Percentiles rank a stretch among this genome's conserved stretches.
Evolutionary conservation across 2,888 invertebrate species (phyloP).

Genomic region (Malthinus seriepunctatus): DNA sequence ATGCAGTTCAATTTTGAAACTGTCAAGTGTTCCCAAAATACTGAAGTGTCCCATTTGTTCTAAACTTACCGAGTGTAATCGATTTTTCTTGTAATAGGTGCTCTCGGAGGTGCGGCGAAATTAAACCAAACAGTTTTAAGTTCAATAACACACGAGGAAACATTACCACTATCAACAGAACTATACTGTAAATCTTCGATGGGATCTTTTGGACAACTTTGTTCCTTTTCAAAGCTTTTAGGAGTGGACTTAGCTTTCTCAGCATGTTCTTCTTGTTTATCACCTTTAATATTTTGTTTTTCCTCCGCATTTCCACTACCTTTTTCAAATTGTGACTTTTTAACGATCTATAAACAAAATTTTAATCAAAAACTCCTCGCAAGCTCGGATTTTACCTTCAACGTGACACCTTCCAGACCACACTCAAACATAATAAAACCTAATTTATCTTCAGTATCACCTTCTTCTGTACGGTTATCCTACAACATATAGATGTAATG

Average conservation of each 20-base stretch:
- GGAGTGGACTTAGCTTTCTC: conserved; percentile 7
- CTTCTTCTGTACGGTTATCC: conserved; percentile 51
- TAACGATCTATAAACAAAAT: conserved; percentile 57
- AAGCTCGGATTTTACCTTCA: conserved; percentile 61
- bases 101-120: conserved; percentile 94
- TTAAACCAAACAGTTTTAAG: conserved; percentile 94
- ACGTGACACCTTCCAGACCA: conserved; percentile 86
- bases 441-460: conserved; percentile 65
- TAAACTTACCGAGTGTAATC: conserved; percentile 79
- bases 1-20: too few relatives aligned
- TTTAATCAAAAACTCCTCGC: background rate
- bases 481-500: conserved; percentile 16
- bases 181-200: conserved; percentile 34
- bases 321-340: conserved; percentile 78
- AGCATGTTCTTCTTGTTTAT: conserved; percentile 8
- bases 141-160: conserved; percentile 86
- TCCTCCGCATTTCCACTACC: conserved; percentile 6
- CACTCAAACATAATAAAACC: conserved; percentile 98
- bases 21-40: too few relatives aligned
- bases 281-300: conserved; percentile 43
- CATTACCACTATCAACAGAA: conserved; percentile 71
- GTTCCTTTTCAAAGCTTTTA: conserved; percentile 19
- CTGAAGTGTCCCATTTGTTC: too few relatives aligned
- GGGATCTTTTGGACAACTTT: conserved; percentile 13
- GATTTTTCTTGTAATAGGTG: conserved; percentile 91